phyloP scores from a whole-genome alignment of 2,888 invertebrate species.

The Pristionchus japonicus region DNA sequence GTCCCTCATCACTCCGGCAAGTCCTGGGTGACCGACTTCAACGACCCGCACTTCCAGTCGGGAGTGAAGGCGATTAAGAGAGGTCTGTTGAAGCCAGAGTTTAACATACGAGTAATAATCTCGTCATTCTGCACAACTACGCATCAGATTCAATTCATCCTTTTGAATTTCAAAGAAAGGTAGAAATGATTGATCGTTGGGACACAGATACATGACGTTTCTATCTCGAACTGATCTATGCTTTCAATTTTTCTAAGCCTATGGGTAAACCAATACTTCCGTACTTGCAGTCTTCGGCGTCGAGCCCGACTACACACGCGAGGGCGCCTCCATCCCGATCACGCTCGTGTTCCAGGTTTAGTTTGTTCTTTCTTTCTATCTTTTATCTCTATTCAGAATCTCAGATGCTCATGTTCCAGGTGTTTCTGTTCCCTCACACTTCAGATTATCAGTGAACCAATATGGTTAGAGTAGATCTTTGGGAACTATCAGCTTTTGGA shows the following conservation, averaged over 20 bases:
- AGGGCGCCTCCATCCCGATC: constrained; percentile 97
- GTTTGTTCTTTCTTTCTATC: background rate
- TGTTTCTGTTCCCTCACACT: too few species aligned
- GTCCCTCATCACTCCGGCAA: constrained; percentile 84
- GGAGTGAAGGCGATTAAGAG: constrained; percentile 79
- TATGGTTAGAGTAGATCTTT: background rate
- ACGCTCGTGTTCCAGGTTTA: constrained; percentile 85
- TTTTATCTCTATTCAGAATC: too few species aligned
- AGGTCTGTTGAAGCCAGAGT: constrained; percentile 52
- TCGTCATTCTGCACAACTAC: too few species aligned
- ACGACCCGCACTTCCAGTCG: constrained; percentile 92
- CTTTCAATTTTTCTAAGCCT: too few species aligned
- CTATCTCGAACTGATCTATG: too few species aligned
- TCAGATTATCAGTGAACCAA: background rate
- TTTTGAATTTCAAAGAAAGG: too few species aligned
- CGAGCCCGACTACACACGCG: constrained; percentile 93
- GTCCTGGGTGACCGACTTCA: constrained; percentile 93
- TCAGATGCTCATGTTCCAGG: too few species aligned
- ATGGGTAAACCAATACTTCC: background rate
- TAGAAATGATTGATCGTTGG: too few species aligned
- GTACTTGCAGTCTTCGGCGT: constrained; percentile 84
- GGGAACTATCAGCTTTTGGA: too few species aligned
- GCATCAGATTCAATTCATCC: too few species aligned
- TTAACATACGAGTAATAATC: too few species aligned
- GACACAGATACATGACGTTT: too few species aligned